Conservation (phyloP, 2,113 vertebrate species). For the Phyllostomus discolor region DNA sequence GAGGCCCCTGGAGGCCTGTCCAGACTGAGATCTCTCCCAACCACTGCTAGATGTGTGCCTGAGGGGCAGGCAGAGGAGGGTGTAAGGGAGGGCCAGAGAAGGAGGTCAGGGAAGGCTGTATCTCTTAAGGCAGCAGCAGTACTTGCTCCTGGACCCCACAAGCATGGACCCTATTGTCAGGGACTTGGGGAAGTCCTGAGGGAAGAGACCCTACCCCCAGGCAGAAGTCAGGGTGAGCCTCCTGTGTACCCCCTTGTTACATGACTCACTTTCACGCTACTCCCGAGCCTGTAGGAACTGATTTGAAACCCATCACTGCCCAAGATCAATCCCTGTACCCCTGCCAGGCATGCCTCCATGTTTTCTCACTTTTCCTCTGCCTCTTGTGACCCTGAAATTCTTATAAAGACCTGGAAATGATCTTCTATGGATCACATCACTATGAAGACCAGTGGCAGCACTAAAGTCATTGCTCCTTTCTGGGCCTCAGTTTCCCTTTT, state of each 20-base stretch:
- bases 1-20: neutral
- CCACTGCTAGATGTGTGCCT: no score
- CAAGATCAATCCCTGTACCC: no score
- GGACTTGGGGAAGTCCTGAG: neutral
- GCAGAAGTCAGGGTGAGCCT: neutral
- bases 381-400: neutral
- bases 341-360: neutral
- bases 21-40: neutral
- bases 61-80: neutral
- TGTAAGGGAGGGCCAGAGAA: neutral
- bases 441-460: no score
- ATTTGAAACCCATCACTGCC: neutral
- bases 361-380: neutral
- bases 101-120: neutral
- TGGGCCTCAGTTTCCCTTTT: neutral
- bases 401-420: neutral
- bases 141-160: neutral
- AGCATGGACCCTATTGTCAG: neutral
- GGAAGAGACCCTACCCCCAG: neutral
- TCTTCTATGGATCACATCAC: neutral
- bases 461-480: neutral
- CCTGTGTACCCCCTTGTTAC: neutral
- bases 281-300: neutral
- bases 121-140: neutral
- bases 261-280: accelerated